Conservation (phyloP, 2,113 vertebrate genomes). For the Pogonocichla stellata region DNA sequence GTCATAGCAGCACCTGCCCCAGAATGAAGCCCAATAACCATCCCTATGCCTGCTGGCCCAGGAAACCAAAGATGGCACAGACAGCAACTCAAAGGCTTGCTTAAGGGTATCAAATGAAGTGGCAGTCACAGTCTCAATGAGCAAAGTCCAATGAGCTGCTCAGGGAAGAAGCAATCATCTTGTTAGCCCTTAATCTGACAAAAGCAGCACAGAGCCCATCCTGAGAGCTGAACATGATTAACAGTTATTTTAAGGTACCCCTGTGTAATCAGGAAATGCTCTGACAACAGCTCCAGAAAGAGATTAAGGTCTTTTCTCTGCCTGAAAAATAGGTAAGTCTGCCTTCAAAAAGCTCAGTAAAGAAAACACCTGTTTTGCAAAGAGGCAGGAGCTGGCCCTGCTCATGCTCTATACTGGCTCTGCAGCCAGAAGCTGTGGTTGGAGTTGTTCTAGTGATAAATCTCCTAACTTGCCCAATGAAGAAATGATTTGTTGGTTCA, state of each 20-base stretch:
- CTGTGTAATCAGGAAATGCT: constrained; percentile 22
- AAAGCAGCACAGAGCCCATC: background rate
- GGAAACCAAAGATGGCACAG: background rate
- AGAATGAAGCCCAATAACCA: accelerated
- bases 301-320: background rate
- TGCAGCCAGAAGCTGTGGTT: background rate
- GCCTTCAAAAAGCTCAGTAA: background rate
- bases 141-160: background rate
- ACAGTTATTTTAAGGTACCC: background rate
- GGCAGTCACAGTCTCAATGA: background rate
- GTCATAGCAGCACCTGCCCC: background rate
- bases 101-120: background rate
- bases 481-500: background rate
- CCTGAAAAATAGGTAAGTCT: background rate
- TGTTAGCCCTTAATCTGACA: constrained; percentile 49
- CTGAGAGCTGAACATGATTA: constrained; percentile 18
- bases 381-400: background rate
- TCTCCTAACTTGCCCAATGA: background rate
- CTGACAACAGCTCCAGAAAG: background rate
- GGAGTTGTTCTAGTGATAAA: background rate
- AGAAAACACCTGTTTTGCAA: background rate
- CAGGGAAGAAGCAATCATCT: constrained; percentile 6
- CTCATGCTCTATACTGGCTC: background rate
- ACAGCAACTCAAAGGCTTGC: background rate
- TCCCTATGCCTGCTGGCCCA: background rate